Conservation (phyloP, 2,888 invertebrate genomes). For the Terebella lapidaria region DNA sequence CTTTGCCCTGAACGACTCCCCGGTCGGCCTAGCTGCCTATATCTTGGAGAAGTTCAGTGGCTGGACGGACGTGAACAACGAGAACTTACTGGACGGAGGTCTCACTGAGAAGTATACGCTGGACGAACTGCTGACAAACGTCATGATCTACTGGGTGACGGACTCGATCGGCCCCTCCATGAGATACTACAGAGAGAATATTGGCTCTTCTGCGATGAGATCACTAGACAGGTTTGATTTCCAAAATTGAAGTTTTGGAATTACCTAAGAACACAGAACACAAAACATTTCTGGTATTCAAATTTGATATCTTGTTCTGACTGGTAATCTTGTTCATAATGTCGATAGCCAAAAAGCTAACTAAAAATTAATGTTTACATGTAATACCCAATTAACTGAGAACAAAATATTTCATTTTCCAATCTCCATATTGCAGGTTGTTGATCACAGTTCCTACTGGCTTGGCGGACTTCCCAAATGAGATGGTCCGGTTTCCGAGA, state of each 20-base stretch:
- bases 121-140: slow-evolving; percentile 70
- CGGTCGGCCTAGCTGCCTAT: slow-evolving; percentile 81
- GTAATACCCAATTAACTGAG: too few species aligned
- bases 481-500: slow-evolving; percentile 58
- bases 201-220: slow-evolving; percentile 1
- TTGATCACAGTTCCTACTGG: slow-evolving; percentile 68
- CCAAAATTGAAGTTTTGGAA: too few species aligned
- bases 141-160: slow-evolving; percentile 78
- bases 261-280: too few species aligned
- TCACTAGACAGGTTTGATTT: too few species aligned
- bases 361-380: too few species aligned
- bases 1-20: slow-evolving; percentile 68
- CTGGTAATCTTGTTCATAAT: too few species aligned
- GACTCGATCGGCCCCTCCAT: slow-evolving; percentile 70
- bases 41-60: slow-evolving; percentile 83
- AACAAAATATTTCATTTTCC: too few species aligned
- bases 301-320: too few species aligned
- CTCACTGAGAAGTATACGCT: slow-evolving; percentile 62
- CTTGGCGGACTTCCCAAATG: slow-evolving; percentile 70
- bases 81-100: slow-evolving; percentile 62
- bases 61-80: slow-evolving; percentile 62
- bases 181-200: slow-evolving; percentile 68
- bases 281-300: too few species aligned
- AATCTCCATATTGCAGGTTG: too few species aligned
- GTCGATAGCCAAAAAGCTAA: too few species aligned